Evolutionary conservation across 2,888 invertebrate genomes (phyloP).

Genomic region (Busseola fusca): DNA sequence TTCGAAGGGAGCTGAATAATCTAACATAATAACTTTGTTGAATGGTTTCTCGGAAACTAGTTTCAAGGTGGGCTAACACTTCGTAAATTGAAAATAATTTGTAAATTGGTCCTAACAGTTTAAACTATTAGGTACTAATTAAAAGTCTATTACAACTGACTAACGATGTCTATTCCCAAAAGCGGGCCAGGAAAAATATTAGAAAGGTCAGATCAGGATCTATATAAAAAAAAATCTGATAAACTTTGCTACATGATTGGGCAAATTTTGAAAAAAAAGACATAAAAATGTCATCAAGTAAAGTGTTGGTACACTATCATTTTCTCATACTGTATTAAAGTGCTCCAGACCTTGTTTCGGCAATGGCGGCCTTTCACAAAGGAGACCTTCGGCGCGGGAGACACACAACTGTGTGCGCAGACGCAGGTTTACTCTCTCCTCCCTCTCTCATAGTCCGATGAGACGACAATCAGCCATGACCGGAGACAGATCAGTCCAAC

Average conservation of each 20-base stretch:
- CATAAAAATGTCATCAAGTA: background rate
- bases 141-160: background rate
- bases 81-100: background rate
- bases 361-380: too few species aligned
- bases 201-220: too few species aligned
- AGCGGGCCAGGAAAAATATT: background rate
- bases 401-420: too few species aligned
- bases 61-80: background rate
- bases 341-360: too few species aligned
- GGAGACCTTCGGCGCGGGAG: too few species aligned
- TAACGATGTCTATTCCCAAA: background rate
- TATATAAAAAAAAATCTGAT: too few species aligned
- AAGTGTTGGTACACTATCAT: background rate
- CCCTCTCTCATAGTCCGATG: too few species aligned
- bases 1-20: too few species aligned
- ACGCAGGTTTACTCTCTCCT: too few species aligned
- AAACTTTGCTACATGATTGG: background rate
- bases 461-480: too few species aligned
- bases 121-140: background rate
- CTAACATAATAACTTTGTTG: background rate
- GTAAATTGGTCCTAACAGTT: background rate
- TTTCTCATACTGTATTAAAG: background rate
- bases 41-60: background rate
- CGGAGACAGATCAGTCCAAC: too few species aligned
- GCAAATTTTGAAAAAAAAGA: background rate